These are phyloP conservation scores for Aphelocoma californica DNA, from an alignment of 2,797 vertebrate species.

Conservation along the genomic window DNA sequence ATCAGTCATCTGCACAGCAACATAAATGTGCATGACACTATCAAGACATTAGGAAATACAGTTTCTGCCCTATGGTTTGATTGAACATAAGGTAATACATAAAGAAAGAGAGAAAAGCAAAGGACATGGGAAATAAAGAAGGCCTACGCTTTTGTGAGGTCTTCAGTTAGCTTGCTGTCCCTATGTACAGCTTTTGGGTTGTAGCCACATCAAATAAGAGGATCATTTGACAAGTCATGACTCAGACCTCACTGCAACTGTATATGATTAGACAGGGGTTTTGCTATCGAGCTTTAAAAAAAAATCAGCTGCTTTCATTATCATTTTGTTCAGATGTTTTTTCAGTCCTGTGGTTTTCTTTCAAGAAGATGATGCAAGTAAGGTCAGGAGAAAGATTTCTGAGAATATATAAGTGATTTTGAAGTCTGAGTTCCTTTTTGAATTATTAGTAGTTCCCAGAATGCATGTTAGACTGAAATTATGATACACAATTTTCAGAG, in stretches of 20 bases:
- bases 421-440: neutral
- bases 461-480: neutral
- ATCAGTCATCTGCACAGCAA: neutral
- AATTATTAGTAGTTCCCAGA: neutral
- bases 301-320: neutral
- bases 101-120: neutral
- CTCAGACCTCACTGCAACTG: neutral
- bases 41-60: neutral
- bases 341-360: neutral
- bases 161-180: neutral
- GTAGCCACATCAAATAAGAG: constrained; percentile 2
- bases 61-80: neutral
- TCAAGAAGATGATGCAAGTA: neutral
- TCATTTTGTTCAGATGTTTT: neutral
- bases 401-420: neutral
- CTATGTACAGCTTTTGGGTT: neutral
- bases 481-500: neutral
- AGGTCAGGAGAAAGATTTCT: neutral
- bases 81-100: neutral
- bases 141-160: neutral
- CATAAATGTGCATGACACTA: neutral
- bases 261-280: neutral
- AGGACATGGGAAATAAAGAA: neutral
- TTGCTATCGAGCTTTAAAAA: neutral
- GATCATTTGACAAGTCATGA: constrained; percentile 14